Evolutionary conservation across 2,113 vertebrate genomes (phyloP), one percentile per base, ranked within the genome.

Genomic region (Pachyramphus minor): DNA sequence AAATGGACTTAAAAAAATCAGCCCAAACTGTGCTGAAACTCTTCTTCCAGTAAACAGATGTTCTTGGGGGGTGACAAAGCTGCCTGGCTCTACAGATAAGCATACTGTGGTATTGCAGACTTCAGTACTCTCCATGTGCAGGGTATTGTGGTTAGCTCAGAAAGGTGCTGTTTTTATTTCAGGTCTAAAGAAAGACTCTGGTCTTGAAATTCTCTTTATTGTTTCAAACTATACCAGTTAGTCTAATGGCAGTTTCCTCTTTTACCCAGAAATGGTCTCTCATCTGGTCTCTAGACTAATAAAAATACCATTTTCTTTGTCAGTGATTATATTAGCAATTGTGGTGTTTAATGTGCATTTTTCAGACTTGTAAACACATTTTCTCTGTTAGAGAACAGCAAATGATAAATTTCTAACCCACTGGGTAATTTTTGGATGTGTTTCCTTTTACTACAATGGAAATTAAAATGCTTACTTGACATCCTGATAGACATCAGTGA

Each of bases 281-380:
- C 27, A 39, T 42, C 24, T 85, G 25, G 50, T 97, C 31, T 60
- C 49, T 53, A 58, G 8, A 50, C 24, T 45, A 55, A 74, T 31
- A 31, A 62, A 80, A 58, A 42, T 22, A 55, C 33, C 11, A 14
- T 85, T 79, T 28, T 55, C 42, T 86, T 20, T 69, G 0, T 49
- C 21, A 30, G 14, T 79, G n/a, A 49, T 28, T 69, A 0, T 55
- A n/a, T 93, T 72, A 20, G 25, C 35, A 64, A 1, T 62, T 71
- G 8, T 47, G 30, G 25, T 31, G 8, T 56, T 90, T 28, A 37
- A 35, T 14, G 11, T 20, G 14, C 1, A 0, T 50, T 73, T 80
- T 88, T 69, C 1, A 5, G 50, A 59, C 44, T 67, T 42, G 12
- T 22, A 75, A 24, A 18, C 10, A 12, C 0, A 0, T 6, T 72